A percentile compares a stretch with the other conserved stretches of the same genome.
Evolutionary conservation across 2,113 vertebrate species (phyloP).

Genomic region (Cariama cristata): DNA sequence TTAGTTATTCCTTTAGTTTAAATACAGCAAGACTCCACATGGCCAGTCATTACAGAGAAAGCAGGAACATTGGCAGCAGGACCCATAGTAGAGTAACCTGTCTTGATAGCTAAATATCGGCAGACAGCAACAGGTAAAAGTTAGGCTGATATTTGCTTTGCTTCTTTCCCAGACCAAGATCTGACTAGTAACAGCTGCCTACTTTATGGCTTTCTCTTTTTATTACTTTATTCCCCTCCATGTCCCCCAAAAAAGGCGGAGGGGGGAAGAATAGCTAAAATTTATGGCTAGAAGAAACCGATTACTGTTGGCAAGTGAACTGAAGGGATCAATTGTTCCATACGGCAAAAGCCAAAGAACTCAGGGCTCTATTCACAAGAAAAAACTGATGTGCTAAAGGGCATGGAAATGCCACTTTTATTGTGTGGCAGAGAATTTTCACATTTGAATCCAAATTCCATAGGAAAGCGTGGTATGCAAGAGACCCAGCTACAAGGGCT

Average conservation of each 20-base stretch:
- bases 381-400: slow-evolving; percentile 81
- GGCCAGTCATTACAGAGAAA: neutral
- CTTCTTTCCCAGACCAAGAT: slow-evolving; percentile 30
- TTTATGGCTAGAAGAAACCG: slow-evolving; percentile 77
- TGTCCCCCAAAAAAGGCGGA: neutral
- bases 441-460: slow-evolving; percentile 78
- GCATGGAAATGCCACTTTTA: slow-evolving; percentile 75
- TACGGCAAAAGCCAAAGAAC: slow-evolving; percentile 77
- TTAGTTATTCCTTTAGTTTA: neutral
- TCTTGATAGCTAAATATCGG: neutral
- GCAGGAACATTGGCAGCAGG: neutral
- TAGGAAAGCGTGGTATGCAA: slow-evolving; percentile 69
- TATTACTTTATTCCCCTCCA: slow-evolving; percentile 67
- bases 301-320: slow-evolving; percentile 78
- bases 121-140: slow-evolving; percentile 48
- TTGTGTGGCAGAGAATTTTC: slow-evolving; percentile 74
- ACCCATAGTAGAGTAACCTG: neutral
- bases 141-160: slow-evolving; percentile 5
- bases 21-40: neutral
- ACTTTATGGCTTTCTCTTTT: slow-evolving; percentile 68
- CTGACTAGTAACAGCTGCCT: slow-evolving; percentile 71
- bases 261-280: slow-evolving; percentile 30
- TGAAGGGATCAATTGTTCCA: slow-evolving; percentile 83
- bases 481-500: neutral
- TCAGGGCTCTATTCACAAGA: slow-evolving; percentile 73